phyloP scores from a whole-genome alignment of 2,888 invertebrate genomes.

The Brachyptera putata region DNA sequence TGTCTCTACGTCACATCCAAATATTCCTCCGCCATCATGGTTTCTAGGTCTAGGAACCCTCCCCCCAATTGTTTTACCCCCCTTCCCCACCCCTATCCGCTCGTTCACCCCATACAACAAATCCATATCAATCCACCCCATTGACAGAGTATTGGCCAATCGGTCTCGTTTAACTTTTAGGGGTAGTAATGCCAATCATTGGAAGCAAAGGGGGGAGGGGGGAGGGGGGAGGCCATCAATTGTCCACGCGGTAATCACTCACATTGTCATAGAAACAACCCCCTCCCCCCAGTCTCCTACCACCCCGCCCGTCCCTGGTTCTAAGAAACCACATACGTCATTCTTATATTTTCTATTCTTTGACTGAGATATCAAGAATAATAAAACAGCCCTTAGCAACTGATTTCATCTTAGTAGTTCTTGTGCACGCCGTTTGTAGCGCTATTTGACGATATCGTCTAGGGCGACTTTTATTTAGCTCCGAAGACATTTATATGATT shows the following conservation, averaged over 20 bases:
- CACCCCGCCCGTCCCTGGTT: no score
- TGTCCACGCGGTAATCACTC: slow-evolving; percentile 24
- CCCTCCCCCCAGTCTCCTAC: slow-evolving; percentile 7
- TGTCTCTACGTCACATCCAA: no score
- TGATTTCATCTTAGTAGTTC: background rate
- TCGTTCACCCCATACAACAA: background rate
- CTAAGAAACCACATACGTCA: no score
- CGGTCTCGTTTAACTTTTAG: no score
- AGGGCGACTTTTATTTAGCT: no score
- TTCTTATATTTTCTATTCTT: no score
- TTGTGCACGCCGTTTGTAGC: background rate
- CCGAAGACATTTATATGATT: no score
- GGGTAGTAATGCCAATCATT: slow-evolving; percentile 28
- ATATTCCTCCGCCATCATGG: slow-evolving; percentile 13
- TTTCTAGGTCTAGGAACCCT: background rate
- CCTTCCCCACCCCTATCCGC: background rate
- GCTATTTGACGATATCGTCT: no score
- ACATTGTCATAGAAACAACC: slow-evolving; percentile 25
- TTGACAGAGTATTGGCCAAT: slow-evolving; percentile 22
- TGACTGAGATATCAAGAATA: no score
- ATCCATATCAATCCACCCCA: slow-evolving; percentile 25
- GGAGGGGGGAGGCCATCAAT: background rate
- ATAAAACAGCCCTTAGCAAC: background rate
- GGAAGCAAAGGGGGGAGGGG: slow-evolving; percentile 16
- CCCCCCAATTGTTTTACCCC: slow-evolving; percentile 2